A percentile compares a stretch with the other conserved stretches of the same genome.
phyloP scores from a whole-genome alignment of 2,797 vertebrate genomes.

The Vipera latastei region DNA sequence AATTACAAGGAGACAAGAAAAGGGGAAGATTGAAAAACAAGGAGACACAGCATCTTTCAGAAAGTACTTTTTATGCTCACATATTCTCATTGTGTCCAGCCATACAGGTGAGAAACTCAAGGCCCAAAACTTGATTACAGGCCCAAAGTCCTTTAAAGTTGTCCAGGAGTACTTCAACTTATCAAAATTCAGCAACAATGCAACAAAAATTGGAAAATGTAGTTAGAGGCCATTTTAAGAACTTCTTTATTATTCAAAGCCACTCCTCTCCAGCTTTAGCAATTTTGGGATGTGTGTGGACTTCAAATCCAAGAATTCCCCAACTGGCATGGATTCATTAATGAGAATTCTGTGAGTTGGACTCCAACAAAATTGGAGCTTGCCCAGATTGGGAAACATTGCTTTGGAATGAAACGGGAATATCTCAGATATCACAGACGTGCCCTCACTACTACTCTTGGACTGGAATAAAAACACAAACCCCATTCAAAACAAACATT shows the following conservation, averaged over 20 bases:
- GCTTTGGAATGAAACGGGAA: neutral
- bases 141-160: neutral
- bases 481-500: neutral
- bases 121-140: neutral
- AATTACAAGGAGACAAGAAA: neutral
- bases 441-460: neutral
- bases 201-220: neutral
- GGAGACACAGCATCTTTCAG: neutral
- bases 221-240: neutral
- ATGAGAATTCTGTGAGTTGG: neutral
- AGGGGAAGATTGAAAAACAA: neutral
- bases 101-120: neutral
- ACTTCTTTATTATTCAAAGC: neutral
- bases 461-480: neutral
- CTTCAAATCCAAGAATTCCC: neutral
- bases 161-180: neutral
- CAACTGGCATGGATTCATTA: neutral
- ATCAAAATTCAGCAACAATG: neutral
- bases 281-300: neutral
- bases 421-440: neutral
- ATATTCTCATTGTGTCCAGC: neutral
- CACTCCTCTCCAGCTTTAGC: neutral
- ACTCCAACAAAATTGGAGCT: neutral
- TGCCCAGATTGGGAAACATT: neutral
- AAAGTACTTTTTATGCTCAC: neutral